phyloP scores from a whole-genome alignment of 2,888 invertebrate genomes.

The Coenonympha glycerion region DNA sequence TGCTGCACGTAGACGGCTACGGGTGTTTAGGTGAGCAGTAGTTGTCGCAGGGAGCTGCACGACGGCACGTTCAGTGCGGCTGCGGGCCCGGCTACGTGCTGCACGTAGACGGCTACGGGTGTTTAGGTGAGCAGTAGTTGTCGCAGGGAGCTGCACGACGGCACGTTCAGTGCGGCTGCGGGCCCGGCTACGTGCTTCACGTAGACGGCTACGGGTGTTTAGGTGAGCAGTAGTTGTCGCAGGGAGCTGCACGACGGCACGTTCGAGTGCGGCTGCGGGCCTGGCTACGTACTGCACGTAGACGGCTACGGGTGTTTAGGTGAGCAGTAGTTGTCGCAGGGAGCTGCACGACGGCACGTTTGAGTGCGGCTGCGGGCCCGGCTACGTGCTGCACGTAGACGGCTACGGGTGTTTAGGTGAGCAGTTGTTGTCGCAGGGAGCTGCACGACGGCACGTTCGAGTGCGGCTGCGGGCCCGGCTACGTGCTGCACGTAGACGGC shows the following conservation, averaged over 20 bases:
- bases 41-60: no score
- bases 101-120: no score
- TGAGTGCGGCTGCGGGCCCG: slow-evolving; percentile 92
- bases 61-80: no score
- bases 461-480: slow-evolving; percentile 91
- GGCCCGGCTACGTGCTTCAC: no score
- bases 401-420: slow-evolving; percentile 95
- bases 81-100: no score
- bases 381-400: slow-evolving; percentile 88
- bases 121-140: background rate
- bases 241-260: slow-evolving; percentile 95
- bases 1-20: no score
- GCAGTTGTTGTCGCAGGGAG: no score
- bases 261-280: slow-evolving; percentile 92
- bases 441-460: slow-evolving; percentile 96
- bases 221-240: slow-evolving; percentile 93
- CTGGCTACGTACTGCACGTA: slow-evolving; percentile 87
- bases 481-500: slow-evolving; percentile 88
- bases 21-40: no score
- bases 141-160: background rate
- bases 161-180: no score
- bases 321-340: slow-evolving; percentile 39
- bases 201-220: no score
- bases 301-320: slow-evolving; percentile 94
- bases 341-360: slow-evolving; percentile 93